These are phyloP conservation scores for Galago senegalensis DNA, from an alignment of 2,797 vertebrate genomes.

Conservation along the genomic window DNA sequence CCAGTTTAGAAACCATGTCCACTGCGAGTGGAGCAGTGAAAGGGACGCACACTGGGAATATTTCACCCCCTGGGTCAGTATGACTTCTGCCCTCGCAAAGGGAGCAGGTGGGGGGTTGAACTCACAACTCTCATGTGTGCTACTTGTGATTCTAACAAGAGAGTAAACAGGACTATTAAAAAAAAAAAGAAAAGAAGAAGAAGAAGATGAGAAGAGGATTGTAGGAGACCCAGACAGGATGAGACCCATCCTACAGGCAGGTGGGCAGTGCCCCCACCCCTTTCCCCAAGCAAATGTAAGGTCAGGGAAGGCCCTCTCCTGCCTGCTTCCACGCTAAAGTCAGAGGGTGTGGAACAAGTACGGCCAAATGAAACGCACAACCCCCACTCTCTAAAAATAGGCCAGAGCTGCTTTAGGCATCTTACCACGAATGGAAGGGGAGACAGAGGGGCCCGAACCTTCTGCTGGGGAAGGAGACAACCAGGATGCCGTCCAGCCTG, in stretches of 20 bases:
- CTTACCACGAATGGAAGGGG: background rate
- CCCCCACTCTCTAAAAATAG: background rate
- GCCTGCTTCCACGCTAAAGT: background rate
- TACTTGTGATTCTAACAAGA: background rate
- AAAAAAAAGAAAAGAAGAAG: rapidly evolving
- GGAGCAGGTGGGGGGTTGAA: background rate
- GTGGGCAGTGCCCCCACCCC: background rate
- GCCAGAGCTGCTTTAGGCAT: background rate
- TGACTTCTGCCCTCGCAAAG: background rate
- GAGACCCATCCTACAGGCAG: background rate
- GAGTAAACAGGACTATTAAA: background rate
- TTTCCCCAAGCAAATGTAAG: background rate
- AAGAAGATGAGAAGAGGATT: background rate
- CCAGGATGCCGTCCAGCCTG: background rate
- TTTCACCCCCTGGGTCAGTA: background rate
- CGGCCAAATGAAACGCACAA: background rate
- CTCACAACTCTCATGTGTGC: background rate
- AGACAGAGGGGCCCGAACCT: no score
- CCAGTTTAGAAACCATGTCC: background rate
- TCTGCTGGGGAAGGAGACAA: background rate
- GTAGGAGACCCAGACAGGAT: background rate
- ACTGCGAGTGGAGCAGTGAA: background rate
- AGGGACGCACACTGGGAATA: background rate
- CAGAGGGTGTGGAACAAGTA: background rate
- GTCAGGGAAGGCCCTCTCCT: background rate